Evolutionary conservation across 1,140 invertebrate genomes (phyloP).

Genomic region (Drosophila bifasciata): DNA sequence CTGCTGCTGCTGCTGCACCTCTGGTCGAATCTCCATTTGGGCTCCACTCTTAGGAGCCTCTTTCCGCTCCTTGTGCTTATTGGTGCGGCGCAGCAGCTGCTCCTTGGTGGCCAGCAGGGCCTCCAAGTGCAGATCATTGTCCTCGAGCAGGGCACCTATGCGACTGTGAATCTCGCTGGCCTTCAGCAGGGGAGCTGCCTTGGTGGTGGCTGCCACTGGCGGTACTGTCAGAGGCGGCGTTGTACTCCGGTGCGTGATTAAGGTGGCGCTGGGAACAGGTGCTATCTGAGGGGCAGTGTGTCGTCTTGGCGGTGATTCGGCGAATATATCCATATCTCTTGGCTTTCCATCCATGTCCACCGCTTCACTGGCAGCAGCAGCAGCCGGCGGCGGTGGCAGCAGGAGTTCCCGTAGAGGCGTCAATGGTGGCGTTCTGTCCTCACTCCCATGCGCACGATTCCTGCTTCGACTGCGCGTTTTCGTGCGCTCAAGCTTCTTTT

Average conservation of each 20-base stretch:
- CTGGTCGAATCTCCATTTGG: constrained; percentile 12
- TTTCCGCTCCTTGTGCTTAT: constrained; percentile 55
- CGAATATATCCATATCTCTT: constrained; percentile 67
- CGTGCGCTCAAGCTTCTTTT: constrained; percentile 1
- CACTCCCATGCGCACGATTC: background rate
- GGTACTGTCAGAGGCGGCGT: constrained; percentile 50
- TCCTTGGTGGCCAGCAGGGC: constrained; percentile 56
- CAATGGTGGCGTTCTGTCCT: constrained; percentile 22
- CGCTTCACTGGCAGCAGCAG: constrained; percentile 1
- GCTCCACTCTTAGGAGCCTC: constrained; percentile 19
- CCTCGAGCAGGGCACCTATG: constrained; percentile 72
- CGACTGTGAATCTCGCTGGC: constrained; percentile 74
- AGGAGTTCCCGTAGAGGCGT: constrained; percentile 8
- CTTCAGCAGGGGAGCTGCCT: constrained; percentile 42
- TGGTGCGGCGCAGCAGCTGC: constrained; percentile 54
- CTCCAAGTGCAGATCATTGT: constrained; percentile 66
- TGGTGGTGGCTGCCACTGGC: background rate
- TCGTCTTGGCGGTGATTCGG: constrained; percentile 75
- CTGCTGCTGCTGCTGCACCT: background rate
- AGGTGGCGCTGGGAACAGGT: constrained; percentile 1
- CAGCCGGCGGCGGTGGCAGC: background rate
- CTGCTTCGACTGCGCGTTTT: constrained; percentile 3
- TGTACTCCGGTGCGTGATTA: constrained; percentile 46
- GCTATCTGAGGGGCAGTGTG: constrained; percentile 31
- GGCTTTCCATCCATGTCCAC: constrained; percentile 1